Conservation (phyloP, 2,888 invertebrate genomes). For the Drosophila longiperda region DNA sequence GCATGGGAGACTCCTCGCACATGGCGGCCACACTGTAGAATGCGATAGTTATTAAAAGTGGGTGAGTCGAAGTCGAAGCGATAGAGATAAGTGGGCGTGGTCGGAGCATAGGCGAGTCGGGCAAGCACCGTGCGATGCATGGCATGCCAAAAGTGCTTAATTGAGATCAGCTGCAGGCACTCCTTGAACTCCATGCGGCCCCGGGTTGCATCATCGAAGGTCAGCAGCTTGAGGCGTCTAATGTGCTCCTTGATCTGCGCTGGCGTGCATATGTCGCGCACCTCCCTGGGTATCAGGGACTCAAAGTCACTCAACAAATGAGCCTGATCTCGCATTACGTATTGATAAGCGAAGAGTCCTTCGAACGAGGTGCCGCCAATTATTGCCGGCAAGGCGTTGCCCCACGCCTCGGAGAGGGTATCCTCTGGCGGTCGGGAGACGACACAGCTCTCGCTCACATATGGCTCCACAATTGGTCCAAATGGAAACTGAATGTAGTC, state of each 20-base stretch:
- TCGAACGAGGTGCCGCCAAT: conserved; percentile 83
- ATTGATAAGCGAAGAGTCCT: conserved; percentile 78
- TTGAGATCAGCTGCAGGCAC: conserved; percentile 60
- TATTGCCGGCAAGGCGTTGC: conserved; percentile 80
- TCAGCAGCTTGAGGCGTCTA: conserved; percentile 47
- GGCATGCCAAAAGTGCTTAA: conserved; percentile 82
- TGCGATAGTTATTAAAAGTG: conserved; percentile 72
- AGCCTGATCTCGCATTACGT: conserved; percentile 39
- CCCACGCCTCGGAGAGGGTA: conserved; percentile 77
- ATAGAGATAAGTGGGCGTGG: conserved; percentile 78
- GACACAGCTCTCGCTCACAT: conserved; percentile 73
- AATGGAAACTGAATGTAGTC: conserved; percentile 74
- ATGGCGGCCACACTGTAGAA: conserved; percentile 71
- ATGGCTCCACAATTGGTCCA: conserved; percentile 81
- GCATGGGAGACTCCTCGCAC: conserved; percentile 78
- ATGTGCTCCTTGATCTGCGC: conserved; percentile 56
- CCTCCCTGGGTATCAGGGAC: conserved; percentile 71
- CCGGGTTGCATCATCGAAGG: conserved; percentile 66
- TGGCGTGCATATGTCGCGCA: conserved; percentile 55
- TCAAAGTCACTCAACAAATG: conserved; percentile 62
- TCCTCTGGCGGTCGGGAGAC: conserved; percentile 67
- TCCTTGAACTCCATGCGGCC: conserved; percentile 63
- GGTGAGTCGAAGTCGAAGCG: conserved; percentile 82
- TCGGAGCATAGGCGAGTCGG: conserved; percentile 75
- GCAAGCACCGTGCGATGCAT: conserved; percentile 75